These are phyloP conservation scores for Drosophila tsacasi DNA, from an alignment of 1,140 invertebrate genomes.

Conservation along the genomic window DNA sequence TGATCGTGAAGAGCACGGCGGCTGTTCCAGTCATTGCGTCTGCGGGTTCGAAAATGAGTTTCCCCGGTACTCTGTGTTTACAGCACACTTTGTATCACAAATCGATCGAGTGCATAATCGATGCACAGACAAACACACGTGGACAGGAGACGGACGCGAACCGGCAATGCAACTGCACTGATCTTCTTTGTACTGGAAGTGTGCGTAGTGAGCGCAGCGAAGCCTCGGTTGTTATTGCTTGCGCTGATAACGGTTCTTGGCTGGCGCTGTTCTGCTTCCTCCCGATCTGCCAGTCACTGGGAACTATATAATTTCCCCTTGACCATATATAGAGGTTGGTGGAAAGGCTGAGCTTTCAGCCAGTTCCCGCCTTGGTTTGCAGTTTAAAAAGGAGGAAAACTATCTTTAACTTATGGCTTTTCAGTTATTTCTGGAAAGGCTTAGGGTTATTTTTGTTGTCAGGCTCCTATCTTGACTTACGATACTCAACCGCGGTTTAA, in stretches of 20 bases:
- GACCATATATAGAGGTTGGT: slow-evolving; percentile 15
- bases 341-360: slow-evolving; percentile 11
- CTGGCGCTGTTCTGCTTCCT: slow-evolving; percentile 8
- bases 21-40: slow-evolving; percentile 57
- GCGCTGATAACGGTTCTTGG: slow-evolving; percentile 52
- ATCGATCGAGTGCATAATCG: slow-evolving; percentile 34
- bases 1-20: slow-evolving; percentile 84
- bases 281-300: slow-evolving; percentile 31
- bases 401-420: background rate
- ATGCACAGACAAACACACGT: slow-evolving; percentile 13
- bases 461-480: background rate
- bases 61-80: background rate
- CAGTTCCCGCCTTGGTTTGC: background rate
- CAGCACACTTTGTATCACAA: slow-evolving; percentile 15
- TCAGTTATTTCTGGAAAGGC: background rate
- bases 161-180: slow-evolving; percentile 45
- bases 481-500: background rate
- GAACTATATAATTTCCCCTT: background rate
- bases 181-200: slow-evolving; percentile 62
- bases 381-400: background rate
- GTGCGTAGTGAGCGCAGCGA: slow-evolving; percentile 15
- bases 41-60: background rate
- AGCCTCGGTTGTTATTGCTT: slow-evolving; percentile 42
- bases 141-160: slow-evolving; percentile 22
- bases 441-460: too few relatives aligned